Evolutionary conservation across 2,888 invertebrate genomes (phyloP), one percentile per base, ranked within the genome.

Genomic region (Perithous albicinctus): DNA sequence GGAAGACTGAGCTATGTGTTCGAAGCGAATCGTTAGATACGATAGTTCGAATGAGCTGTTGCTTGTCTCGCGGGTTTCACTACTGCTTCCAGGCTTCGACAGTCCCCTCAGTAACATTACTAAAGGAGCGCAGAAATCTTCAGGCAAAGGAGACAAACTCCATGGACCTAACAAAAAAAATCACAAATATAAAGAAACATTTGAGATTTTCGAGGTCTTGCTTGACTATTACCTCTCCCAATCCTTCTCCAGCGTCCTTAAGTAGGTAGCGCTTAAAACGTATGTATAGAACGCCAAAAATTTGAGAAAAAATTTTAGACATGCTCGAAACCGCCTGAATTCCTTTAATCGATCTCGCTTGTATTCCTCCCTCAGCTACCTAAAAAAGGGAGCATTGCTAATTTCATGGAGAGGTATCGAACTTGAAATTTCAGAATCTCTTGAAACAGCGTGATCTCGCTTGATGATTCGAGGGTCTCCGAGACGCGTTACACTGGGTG

Each of bases 11-110:
- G 56, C 35, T 43, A 67, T 46, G 66, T 76, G 48, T 20, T 35
- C 46, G 12, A 76, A 46, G 67, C 59, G 76, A 70, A 77, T 70
- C 51, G 64, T 32, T 43, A 35, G 59, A 29, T 56, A 23, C 51
- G 26, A 0, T 1, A 23, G 8, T 51, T 23, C 51, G 51, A 51
- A 51, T 51, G 23, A n/a, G 10, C 23, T 23, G 23, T 12, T 12
- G 51, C 20, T 6, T 46, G 43, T 15, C 4, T 43, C 41, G 41
- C 46, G 43, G 43, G 15, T 46, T 6, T 15, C 15, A 1, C n/a
- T 46, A n/a, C n/a, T n/a, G n/a, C n/a, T n/a, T n/a, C n/a, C 46
- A 38, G 46, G 12, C 48, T 48, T 38, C 8, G 7, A 10, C 38
- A 2, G n/a, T 12, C 15, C 56, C 7, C 59, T 8, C 1, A 29